phyloP scores from a whole-genome alignment of 2,888 invertebrate species.

The Leptinotarsa tumamoca region DNA sequence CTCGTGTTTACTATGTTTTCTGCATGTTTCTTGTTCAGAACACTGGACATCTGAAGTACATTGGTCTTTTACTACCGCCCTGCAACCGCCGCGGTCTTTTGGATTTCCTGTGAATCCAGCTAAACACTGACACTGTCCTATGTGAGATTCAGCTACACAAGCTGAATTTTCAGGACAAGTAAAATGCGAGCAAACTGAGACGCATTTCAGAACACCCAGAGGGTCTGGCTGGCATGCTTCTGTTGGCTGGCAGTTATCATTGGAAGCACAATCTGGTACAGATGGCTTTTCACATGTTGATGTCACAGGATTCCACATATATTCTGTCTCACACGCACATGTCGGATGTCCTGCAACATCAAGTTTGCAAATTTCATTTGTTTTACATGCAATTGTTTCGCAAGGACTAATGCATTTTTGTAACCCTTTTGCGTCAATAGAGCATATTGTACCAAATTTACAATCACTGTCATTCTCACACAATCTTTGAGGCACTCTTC shows the following conservation, averaged over 20 bases:
- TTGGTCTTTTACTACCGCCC: slow-evolving; percentile 77
- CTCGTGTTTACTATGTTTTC: slow-evolving; percentile 70
- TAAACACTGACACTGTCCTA: slow-evolving; percentile 86
- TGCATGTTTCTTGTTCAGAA: slow-evolving; percentile 84
- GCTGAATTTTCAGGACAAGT: slow-evolving; percentile 88
- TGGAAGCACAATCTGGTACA: slow-evolving; percentile 81
- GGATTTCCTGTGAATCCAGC: slow-evolving; percentile 89
- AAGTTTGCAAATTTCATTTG: slow-evolving; percentile 83
- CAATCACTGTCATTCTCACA: slow-evolving; percentile 82
- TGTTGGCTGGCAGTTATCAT: slow-evolving; percentile 77
- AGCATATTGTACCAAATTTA: slow-evolving; percentile 77
- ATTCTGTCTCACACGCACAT: slow-evolving; percentile 84
- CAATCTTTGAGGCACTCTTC: slow-evolving; percentile 71
- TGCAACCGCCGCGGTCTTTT: slow-evolving; percentile 89
- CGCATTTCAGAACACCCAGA: slow-evolving; percentile 86
- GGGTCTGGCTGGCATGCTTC: slow-evolving; percentile 86
- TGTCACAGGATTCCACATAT: slow-evolving; percentile 85
- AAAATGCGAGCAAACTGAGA: slow-evolving; percentile 81
- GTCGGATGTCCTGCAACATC: slow-evolving; percentile 76
- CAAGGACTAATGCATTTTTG: slow-evolving; percentile 84
- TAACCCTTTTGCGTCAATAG: slow-evolving; percentile 72
- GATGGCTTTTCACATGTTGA: slow-evolving; percentile 89
- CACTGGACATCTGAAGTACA: slow-evolving; percentile 87
- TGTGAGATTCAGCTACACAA: slow-evolving; percentile 80
- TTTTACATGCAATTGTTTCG: slow-evolving; percentile 82